phyloP scores from a whole-genome alignment of 2,113 vertebrate species.

The Trichechus manatus region DNA sequence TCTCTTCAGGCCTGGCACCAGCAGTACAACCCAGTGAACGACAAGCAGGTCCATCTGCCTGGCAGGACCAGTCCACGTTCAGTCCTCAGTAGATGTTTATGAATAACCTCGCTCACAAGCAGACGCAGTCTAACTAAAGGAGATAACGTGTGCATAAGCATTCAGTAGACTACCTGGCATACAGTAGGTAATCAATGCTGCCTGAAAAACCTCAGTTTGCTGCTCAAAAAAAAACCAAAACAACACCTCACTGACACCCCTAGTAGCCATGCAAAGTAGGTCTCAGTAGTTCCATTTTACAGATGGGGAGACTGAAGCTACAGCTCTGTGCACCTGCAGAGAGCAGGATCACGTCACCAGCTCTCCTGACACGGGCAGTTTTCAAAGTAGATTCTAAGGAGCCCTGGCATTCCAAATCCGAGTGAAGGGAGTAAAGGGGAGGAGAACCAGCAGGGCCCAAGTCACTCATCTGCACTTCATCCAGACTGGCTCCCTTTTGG shows the following conservation, averaged over 20 bases:
- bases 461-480: not conserved
- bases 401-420: not conserved
- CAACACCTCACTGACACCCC: not conserved
- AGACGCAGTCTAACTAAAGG: not conserved
- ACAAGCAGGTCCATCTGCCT: not conserved
- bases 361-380: no score
- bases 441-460: not conserved
- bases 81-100: not conserved
- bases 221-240: not conserved
- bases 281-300: not conserved
- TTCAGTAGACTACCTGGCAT: not conserved
- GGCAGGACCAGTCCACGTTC: not conserved
- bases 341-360: no score
- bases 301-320: not conserved
- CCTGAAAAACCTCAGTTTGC: not conserved
- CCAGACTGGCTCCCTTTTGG: not conserved
- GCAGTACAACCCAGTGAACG: not conserved
- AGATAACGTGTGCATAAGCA: not conserved
- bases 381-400: not conserved
- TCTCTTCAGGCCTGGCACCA: not conserved
- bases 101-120: not conserved
- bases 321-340: not conserved
- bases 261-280: not conserved
- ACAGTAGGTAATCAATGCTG: not conserved
- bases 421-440: not conserved